Conservation (phyloP, 2,888 invertebrate genomes). For the Drosophila eohydei region DNA sequence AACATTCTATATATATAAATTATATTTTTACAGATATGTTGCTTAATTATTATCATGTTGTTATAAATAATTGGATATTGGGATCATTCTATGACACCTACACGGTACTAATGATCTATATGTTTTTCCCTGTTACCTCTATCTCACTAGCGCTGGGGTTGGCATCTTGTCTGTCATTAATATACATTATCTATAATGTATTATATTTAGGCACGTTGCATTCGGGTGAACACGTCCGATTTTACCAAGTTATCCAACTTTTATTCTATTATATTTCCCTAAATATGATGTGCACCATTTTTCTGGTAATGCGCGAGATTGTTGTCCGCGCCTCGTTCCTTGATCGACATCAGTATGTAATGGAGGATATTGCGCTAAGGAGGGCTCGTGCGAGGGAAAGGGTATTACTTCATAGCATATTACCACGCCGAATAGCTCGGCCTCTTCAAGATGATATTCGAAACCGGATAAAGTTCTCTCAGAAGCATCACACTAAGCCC, state of each 20-base stretch:
- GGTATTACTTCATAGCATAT: constrained; percentile 90
- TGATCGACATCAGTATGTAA: constrained; percentile 60
- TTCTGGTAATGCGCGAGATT: constrained; percentile 51
- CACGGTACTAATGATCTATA: constrained; percentile 42
- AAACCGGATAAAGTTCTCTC: constrained; percentile 84
- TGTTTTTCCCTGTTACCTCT: constrained; percentile 57
- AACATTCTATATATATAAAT: too few relatives aligned
- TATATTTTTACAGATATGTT: constrained; percentile 12
- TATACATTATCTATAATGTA: constrained; percentile 21
- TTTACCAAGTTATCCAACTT: not conserved
- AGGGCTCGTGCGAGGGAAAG: constrained; percentile 51
- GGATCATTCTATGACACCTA: constrained; percentile 52
- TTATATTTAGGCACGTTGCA: not conserved
- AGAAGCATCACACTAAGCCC: not conserved
- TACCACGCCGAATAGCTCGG: constrained; percentile 93
- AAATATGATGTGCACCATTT: constrained; percentile 55
- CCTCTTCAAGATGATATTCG: constrained; percentile 87
- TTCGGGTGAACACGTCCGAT: not conserved
- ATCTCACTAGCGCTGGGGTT: constrained; percentile 26
- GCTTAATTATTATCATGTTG: constrained; percentile 29
- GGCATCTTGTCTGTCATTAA: constrained; percentile 9
- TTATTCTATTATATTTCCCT: constrained; percentile 26
- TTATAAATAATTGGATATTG: constrained; percentile 19
- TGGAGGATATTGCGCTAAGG: constrained; percentile 46
- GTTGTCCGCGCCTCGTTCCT: constrained; percentile 63